A percentile compares a stretch with the other conserved stretches of the same genome.
These are phyloP conservation scores for Tyria jacobaeae DNA, from an alignment of 2,888 invertebrate species.

Conservation along the genomic window DNA sequence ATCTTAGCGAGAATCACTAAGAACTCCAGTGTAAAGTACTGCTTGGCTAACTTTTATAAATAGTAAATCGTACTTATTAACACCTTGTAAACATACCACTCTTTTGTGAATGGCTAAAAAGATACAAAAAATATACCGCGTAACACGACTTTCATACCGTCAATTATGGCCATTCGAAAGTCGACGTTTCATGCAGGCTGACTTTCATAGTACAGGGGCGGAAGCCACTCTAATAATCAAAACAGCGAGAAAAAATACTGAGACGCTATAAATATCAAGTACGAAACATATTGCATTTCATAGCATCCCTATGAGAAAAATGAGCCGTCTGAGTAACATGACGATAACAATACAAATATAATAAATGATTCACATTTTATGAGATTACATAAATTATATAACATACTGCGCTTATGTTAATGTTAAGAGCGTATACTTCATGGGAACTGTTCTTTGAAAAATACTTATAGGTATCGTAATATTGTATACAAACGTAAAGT, in stretches of 20 bases:
- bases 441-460: not conserved
- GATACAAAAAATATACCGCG: slow-evolving; percentile 40
- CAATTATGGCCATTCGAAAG: slow-evolving; percentile 2
- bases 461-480: not conserved
- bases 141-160: slow-evolving; percentile 18
- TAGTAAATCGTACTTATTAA: not conserved
- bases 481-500: too few relatives aligned
- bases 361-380: slow-evolving; percentile 40
- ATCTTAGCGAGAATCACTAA: too few relatives aligned
- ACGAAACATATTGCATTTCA: not conserved
- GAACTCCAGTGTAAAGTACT: too few relatives aligned
- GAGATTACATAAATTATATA: slow-evolving; percentile 50
- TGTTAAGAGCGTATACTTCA: slow-evolving; percentile 6
- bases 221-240: slow-evolving; percentile 6
- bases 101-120: slow-evolving; percentile 27
- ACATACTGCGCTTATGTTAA: slow-evolving; percentile 11
- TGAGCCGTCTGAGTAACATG: slow-evolving; percentile 25
- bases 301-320: slow-evolving; percentile 1
- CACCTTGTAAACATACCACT: slow-evolving; percentile 28
- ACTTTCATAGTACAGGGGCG: not conserved
- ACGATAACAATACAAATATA: slow-evolving; percentile 41
- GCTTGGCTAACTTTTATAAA: not conserved
- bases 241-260: slow-evolving; percentile 25
- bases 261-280: slow-evolving; percentile 15
- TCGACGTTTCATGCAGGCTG: not conserved